phyloP scores from a whole-genome alignment of 1,140 invertebrate species.

The Achroia grisella region DNA sequence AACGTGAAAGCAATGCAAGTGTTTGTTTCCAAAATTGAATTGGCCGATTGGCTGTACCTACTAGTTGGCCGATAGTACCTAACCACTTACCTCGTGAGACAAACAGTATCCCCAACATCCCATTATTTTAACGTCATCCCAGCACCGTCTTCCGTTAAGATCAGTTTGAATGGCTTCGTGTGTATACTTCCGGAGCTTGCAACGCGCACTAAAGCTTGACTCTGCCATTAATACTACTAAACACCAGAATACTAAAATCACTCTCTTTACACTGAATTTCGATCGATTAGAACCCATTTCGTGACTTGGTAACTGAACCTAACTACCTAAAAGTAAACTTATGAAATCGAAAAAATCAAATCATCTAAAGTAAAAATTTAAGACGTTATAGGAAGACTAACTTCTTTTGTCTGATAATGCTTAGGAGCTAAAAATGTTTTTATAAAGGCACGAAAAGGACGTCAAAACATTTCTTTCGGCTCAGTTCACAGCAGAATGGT shows the following conservation, averaged over 20 bases:
- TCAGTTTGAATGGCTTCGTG: conserved; percentile 75
- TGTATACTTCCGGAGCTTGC: conserved; percentile 36
- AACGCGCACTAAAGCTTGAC: conserved; percentile 28
- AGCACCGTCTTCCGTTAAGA: conserved; percentile 78
- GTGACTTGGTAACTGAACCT: not conserved
- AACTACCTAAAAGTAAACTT: not conserved
- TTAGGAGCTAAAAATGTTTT: conserved; percentile 24
- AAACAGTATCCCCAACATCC: conserved; percentile 90
- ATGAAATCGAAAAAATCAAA: not conserved
- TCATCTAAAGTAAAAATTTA: not conserved
- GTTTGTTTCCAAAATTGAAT: too few relatives aligned
- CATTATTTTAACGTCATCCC: conserved; percentile 81
- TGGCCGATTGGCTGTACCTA: too few relatives aligned
- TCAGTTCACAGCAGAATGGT: conserved; percentile 40
- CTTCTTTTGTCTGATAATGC: conserved; percentile 21
- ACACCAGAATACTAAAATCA: conserved; percentile 25
- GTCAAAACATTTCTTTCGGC: conserved; percentile 51
- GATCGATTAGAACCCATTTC: not conserved
- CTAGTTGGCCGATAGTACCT: too few relatives aligned
- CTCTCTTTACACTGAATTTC: conserved; percentile 4
- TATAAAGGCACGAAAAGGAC: conserved; percentile 42
- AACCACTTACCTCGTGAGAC: conserved; percentile 80
- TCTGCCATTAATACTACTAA: conserved; percentile 20
- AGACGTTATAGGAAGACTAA: not conserved
- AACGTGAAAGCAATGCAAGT: too few relatives aligned